These are phyloP conservation scores for Merodon equestris DNA, from an alignment of 2,888 invertebrate species.

Conservation along the genomic window DNA sequence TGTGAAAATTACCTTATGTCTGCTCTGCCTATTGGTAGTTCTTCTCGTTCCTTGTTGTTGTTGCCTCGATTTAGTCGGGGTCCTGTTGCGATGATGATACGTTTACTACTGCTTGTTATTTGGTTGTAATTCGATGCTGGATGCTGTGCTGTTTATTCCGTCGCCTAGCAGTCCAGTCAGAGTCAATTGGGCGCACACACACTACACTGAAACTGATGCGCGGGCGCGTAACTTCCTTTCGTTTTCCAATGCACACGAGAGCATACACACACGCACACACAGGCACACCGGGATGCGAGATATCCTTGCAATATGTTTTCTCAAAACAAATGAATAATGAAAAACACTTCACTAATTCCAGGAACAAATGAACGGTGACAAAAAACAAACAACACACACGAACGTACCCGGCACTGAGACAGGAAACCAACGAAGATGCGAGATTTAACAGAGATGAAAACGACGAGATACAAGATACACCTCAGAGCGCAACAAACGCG, in stretches of 20 bases:
- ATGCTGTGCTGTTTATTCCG: conserved; percentile 30
- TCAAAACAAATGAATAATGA: conserved; percentile 44
- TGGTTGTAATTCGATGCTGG: conserved; percentile 35
- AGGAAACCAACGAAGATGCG: conserved; percentile 3
- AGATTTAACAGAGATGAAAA: conserved; percentile 12
- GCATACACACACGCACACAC: conserved; percentile 7
- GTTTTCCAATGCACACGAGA: conserved; percentile 2
- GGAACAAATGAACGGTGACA: conserved; percentile 6
- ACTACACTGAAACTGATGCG: conserved; percentile 30
- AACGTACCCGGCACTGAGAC: neutral
- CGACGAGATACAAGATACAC: conserved; percentile 16
- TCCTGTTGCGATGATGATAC: conserved; percentile 25
- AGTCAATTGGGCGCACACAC: conserved; percentile 37
- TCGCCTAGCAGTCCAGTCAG: conserved; percentile 9
- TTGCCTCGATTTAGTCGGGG: conserved; percentile 6
- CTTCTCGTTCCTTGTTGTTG: neutral
- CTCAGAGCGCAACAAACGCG: conserved; percentile 30
- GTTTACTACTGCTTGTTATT: neutral
- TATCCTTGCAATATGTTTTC: conserved; percentile 63
- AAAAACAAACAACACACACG: neutral
- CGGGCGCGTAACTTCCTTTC: conserved; percentile 33
- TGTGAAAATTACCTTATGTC: conserved; percentile 59
- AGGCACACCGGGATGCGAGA: conserved; percentile 27
- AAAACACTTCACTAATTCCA: conserved; percentile 21
- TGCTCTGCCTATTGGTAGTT: conserved; percentile 9